phyloP scores from a whole-genome alignment of 2,888 invertebrate species.

The Galerucella pusilla region DNA sequence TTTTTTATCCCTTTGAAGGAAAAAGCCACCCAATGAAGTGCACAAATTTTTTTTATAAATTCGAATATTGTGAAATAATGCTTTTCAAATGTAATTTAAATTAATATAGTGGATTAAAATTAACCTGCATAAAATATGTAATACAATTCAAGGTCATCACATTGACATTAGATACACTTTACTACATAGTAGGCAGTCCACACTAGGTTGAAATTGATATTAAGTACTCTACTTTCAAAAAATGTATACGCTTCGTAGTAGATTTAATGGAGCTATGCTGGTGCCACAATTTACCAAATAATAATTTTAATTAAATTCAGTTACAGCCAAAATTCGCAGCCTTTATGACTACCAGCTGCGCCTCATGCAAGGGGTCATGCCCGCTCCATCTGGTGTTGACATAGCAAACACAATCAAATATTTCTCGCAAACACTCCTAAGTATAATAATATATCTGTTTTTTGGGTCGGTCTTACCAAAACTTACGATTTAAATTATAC shows the following conservation, averaged over 20 bases:
- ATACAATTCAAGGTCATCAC: too few species aligned
- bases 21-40: too few species aligned
- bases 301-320: slow-evolving; percentile 66
- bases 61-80: too few species aligned
- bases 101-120: too few species aligned
- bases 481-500: too few species aligned
- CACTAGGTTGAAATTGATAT: neutral
- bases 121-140: too few species aligned
- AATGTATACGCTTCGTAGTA: slow-evolving; percentile 4
- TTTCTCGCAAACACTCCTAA: slow-evolving; percentile 95
- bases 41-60: too few species aligned
- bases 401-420: slow-evolving; percentile 98
- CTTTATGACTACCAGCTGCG: slow-evolving; percentile 96
- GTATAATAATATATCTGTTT: slow-evolving; percentile 67
- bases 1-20: too few species aligned
- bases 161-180: too few species aligned
- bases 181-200: too few species aligned
- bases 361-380: slow-evolving; percentile 89
- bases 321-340: slow-evolving; percentile 97
- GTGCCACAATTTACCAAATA: slow-evolving; percentile 25
- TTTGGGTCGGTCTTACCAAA: slow-evolving; percentile 14
- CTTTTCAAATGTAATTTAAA: too few species aligned
- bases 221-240: slow-evolving; percentile 17
- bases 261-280: slow-evolving; percentile 40
- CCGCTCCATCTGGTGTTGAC: slow-evolving; percentile 93